Evolutionary conservation across 2,113 vertebrate genomes (phyloP).

Genomic region (Peucedramus taeniatus): DNA sequence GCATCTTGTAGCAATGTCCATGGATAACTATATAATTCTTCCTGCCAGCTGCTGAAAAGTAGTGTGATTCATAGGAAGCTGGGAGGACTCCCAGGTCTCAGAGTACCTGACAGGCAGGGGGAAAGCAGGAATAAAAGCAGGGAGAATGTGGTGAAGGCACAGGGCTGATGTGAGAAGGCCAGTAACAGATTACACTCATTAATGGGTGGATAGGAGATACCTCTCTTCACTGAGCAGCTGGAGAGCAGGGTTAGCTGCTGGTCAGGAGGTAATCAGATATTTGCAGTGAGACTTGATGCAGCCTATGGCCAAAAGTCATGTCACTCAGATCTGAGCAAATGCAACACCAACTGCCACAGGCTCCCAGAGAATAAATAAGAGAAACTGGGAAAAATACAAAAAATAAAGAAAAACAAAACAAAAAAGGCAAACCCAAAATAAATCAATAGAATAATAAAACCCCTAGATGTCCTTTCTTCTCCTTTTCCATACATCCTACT

Average conservation of each 20-base stretch:
- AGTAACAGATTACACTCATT: background rate
- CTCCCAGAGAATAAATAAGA: background rate
- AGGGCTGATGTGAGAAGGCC: background rate
- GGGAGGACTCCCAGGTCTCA: background rate
- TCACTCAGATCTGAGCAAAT: background rate
- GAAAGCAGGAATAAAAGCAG: background rate
- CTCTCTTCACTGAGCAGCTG: background rate
- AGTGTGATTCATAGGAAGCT: background rate
- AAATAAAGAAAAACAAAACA: background rate
- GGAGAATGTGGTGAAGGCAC: background rate
- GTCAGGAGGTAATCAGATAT: background rate
- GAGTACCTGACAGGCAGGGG: background rate
- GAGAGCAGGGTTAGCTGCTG: background rate
- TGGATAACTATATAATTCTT: background rate
- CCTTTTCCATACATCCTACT: background rate
- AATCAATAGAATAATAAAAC: background rate
- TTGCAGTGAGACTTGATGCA: background rate
- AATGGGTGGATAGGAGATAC: background rate
- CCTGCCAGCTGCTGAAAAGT: background rate
- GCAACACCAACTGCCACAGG: background rate
- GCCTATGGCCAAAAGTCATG: background rate
- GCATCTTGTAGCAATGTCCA: background rate
- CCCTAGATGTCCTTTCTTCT: background rate
- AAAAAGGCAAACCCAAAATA: background rate
- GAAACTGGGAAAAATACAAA: background rate